These are phyloP conservation scores for Cepaea nemoralis DNA, from an alignment of 1,140 invertebrate species.

Conservation along the genomic window DNA sequence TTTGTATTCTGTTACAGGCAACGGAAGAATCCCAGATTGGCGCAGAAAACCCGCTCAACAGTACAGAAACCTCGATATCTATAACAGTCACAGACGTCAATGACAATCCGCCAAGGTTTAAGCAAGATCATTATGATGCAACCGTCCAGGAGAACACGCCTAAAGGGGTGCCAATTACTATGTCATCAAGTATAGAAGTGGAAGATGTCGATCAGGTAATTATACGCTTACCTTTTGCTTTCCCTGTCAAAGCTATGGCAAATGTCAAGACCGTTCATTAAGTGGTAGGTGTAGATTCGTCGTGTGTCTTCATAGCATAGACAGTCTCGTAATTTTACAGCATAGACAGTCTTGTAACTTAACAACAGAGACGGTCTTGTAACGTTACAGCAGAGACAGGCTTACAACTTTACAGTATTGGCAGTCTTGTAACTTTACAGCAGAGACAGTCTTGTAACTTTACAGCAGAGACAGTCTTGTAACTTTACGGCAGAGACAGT, in stretches of 20 bases:
- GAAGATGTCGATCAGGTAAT: constrained; percentile 43
- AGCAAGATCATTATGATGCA: constrained; percentile 79
- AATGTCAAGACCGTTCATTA: too few relatives aligned
- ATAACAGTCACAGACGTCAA: constrained; percentile 79
- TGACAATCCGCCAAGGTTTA: constrained; percentile 60
- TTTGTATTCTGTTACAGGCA: constrained; percentile 25
- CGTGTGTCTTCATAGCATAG: too few relatives aligned
- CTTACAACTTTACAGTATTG: too few relatives aligned
- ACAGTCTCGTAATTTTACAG: too few relatives aligned
- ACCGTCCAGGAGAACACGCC: constrained; percentile 78
- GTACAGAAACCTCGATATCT: constrained; percentile 86
- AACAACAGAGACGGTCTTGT: too few relatives aligned
- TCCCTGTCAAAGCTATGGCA: neutral
- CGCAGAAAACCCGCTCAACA: constrained; percentile 51
- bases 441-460: too few relatives aligned
- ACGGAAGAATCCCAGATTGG: constrained; percentile 30
- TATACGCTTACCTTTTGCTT: neutral
- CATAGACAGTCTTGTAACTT: too few relatives aligned
- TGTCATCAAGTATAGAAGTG: constrained; percentile 87
- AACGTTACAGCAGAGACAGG: too few relatives aligned
- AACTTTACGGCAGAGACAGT: too few relatives aligned
- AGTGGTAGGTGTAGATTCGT: too few relatives aligned
- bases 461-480: too few relatives aligned
- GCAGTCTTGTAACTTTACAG: too few relatives aligned
- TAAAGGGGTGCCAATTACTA: constrained; percentile 88